phyloP scores from a whole-genome alignment of 92 coral and sea anemone species.

The Actinostola sp. region DNA sequence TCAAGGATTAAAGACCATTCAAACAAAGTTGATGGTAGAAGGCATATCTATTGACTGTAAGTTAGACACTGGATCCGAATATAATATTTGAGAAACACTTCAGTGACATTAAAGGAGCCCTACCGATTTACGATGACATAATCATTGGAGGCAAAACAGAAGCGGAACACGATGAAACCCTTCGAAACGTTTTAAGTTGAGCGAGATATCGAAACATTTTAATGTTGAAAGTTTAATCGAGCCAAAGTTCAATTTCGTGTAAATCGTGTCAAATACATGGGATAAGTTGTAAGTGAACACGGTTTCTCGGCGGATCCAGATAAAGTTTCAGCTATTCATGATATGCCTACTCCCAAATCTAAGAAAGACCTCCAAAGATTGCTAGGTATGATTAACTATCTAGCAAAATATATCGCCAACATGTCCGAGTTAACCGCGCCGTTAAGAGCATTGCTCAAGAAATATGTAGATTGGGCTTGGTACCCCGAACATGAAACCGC shows the following conservation, averaged over 20 bases:
- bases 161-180: conserved; percentile 48
- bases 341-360: conserved; percentile 5
- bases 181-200: background rate
- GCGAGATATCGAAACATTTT: conserved; percentile 5
- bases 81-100: conserved; percentile 51
- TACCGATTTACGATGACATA: conserved; percentile 43
- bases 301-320: conserved; percentile 18
- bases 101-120: conserved; percentile 40
- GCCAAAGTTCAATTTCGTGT: conserved; percentile 4
- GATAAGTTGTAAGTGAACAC: conserved; percentile 5
- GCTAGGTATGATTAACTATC: conserved; percentile 25
- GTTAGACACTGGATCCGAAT: no score
- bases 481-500: conserved; percentile 13
- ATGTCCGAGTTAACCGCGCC: conserved; percentile 14
- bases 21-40: no score
- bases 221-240: conserved; percentile 20
- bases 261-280: conserved; percentile 4
- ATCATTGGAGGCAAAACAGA: conserved; percentile 50
- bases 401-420: conserved; percentile 20
- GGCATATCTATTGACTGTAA: no score
- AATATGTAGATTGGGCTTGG: conserved; percentile 19
- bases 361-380: conserved; percentile 12
- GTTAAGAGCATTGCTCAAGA: conserved; percentile 12
- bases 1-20: no score
- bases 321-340: conserved; percentile 19